Evolutionary conservation across 2,888 invertebrate species (phyloP).

Genomic region (Saturnia japonica): DNA sequence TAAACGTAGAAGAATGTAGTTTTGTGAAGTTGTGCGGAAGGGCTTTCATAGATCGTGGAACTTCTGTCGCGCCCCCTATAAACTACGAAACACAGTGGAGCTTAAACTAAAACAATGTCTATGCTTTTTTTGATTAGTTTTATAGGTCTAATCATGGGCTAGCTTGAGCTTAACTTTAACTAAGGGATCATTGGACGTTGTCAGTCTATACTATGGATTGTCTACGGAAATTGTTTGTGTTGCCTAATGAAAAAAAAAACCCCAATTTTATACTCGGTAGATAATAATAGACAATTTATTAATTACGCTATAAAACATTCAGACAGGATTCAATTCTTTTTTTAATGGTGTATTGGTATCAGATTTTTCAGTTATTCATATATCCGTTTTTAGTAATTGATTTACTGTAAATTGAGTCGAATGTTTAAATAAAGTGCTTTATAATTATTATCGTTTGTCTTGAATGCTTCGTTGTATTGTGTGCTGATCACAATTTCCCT

Average conservation of each 20-base stretch:
- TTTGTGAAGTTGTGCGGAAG: background rate
- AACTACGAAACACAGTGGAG: conserved; percentile 11
- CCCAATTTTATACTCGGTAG: background rate
- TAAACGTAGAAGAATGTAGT: conserved; percentile 15
- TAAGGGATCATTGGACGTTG: conserved; percentile 30
- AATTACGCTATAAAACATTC: background rate
- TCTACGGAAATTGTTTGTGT: conserved; percentile 13
- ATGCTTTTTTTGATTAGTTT: conserved; percentile 28
- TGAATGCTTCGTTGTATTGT: conserved; percentile 19
- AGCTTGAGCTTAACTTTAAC: conserved; percentile 42
- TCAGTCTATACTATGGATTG: conserved; percentile 22
- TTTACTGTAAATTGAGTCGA: background rate
- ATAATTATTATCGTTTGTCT: conserved; percentile 17
- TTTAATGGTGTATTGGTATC: background rate
- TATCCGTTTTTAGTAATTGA: background rate
- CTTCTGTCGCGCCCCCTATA: background rate
- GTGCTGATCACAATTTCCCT: conserved; percentile 19
- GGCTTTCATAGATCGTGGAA: background rate
- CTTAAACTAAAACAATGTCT: conserved; percentile 27
- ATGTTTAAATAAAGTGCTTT: conserved; percentile 17
- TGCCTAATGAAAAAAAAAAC: background rate
- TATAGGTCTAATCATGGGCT: conserved; percentile 29
- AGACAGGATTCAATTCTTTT: no score
- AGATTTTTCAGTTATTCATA: background rate
- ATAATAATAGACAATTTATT: no score